Conservation (phyloP, 2,113 vertebrate genomes). For the Chrysochloris asiatica region DNA sequence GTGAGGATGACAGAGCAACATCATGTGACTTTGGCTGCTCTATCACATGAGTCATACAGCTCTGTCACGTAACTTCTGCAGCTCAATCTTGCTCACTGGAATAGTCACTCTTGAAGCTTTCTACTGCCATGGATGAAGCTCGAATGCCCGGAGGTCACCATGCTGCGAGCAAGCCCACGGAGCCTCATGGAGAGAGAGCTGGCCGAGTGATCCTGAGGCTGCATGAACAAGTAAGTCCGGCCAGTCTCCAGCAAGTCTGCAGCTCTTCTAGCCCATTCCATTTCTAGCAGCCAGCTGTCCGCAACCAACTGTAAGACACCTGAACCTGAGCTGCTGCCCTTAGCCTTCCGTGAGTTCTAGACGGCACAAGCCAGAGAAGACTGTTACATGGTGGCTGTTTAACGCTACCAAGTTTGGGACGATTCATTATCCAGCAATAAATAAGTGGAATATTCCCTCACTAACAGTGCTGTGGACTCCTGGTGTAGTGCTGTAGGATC, state of each 20-base stretch:
- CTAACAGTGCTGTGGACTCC: no score
- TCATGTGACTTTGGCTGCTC: no score
- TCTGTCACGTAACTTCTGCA: no score
- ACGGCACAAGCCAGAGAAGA: not conserved
- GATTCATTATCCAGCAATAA: not conserved
- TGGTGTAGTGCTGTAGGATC: no score
- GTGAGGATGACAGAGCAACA: no score
- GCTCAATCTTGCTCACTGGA: no score
- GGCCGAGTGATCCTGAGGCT: rapidly evolving
- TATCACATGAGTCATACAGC: no score
- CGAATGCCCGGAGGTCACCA: not conserved
- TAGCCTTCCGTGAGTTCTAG: not conserved
- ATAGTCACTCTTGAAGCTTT: not conserved
- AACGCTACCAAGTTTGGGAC: not conserved
- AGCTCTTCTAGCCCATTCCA: no score
- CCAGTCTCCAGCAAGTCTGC: no score
- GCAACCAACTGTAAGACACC: not conserved
- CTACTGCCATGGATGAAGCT: rapidly evolving
- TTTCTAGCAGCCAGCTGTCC: not conserved
- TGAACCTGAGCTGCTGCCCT: rapidly evolving
- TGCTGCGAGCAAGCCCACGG: not conserved
- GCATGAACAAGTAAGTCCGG: not conserved
- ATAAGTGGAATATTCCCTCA: not conserved
- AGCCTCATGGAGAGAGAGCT: not conserved
- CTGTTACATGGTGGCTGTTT: rapidly evolving